These are phyloP conservation scores for Leucopternis melanops DNA, from an alignment of 2,113 vertebrate species.

Conservation along the genomic window DNA sequence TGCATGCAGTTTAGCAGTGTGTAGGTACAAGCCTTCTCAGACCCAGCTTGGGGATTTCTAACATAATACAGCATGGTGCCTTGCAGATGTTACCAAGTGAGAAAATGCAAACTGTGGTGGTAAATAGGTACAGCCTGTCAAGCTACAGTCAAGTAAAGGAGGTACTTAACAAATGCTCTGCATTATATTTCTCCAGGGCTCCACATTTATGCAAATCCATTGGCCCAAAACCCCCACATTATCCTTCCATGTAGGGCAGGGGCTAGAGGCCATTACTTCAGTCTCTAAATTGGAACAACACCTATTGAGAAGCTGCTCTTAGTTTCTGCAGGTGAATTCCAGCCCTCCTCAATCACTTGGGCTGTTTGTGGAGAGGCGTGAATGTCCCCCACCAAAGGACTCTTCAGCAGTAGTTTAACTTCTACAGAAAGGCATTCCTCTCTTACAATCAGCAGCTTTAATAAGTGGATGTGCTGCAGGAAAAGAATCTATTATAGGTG, in stretches of 20 bases:
- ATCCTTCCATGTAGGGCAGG: neutral
- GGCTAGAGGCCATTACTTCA: neutral
- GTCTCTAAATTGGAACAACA: neutral
- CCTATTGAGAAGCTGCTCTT: neutral
- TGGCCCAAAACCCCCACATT: neutral
- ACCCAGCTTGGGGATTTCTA: neutral
- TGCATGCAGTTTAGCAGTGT: neutral
- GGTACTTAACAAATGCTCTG: neutral
- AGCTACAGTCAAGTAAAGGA: neutral
- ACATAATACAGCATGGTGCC: neutral
- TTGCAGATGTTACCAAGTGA: neutral
- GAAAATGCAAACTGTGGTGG: neutral
- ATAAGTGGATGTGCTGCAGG: slow-evolving; percentile 16
- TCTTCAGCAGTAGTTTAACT: slow-evolving; percentile 23
- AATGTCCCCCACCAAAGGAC: neutral
- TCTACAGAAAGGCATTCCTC: slow-evolving; percentile 24
- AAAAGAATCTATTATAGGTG: neutral
- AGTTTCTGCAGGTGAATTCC: neutral
- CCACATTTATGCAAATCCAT: neutral
- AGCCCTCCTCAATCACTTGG: neutral
- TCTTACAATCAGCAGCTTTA: neutral
- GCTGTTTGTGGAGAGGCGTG: neutral
- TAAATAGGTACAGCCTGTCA: neutral
- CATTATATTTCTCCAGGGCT: neutral
- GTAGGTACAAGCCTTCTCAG: neutral